Percentiles rank a stretch among this genome's conserved stretches.
Conservation (phyloP, 2,888 invertebrate species). For the Callyntrura guangdongensis region DNA sequence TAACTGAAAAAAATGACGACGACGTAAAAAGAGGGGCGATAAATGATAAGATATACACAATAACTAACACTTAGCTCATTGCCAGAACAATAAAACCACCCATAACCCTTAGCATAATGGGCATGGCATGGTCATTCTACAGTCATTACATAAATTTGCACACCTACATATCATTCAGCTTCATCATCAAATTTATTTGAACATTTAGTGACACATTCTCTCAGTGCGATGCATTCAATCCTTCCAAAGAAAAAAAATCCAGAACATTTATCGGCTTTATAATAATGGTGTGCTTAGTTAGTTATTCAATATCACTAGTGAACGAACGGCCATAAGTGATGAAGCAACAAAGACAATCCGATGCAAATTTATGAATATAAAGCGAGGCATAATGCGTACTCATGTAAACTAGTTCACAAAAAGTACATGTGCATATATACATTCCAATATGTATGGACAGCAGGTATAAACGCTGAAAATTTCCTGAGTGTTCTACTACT, state of each 20-base stretch:
- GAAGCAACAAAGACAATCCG: conserved; percentile 19
- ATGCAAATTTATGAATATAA: conserved; percentile 19
- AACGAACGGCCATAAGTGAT: background rate
- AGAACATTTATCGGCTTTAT: conserved; percentile 58
- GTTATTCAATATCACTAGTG: background rate
- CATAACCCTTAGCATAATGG: conserved; percentile 76
- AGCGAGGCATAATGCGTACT: background rate
- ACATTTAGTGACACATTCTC: background rate
- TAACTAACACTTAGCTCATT: conserved; percentile 70
- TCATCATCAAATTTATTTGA: background rate
- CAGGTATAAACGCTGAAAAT: background rate
- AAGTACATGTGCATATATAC: background rate
- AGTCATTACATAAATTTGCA: conserved; percentile 79
- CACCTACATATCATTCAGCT: conserved; percentile 71
- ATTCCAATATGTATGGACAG: too few species aligned
- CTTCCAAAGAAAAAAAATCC: conserved; percentile 3
- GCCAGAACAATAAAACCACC: conserved; percentile 76
- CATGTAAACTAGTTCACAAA: background rate
- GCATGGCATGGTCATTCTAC: conserved; percentile 76
- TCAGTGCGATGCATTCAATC: background rate
- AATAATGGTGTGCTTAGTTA: conserved; percentile 44
- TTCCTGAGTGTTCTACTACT: background rate
- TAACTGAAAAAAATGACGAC: too few species aligned
- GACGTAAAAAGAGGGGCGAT: background rate
- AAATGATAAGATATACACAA: conserved; percentile 56